These are phyloP conservation scores for Bambusicola thoracicus DNA, from an alignment of 2,113 vertebrate species.

Conservation along the genomic window DNA sequence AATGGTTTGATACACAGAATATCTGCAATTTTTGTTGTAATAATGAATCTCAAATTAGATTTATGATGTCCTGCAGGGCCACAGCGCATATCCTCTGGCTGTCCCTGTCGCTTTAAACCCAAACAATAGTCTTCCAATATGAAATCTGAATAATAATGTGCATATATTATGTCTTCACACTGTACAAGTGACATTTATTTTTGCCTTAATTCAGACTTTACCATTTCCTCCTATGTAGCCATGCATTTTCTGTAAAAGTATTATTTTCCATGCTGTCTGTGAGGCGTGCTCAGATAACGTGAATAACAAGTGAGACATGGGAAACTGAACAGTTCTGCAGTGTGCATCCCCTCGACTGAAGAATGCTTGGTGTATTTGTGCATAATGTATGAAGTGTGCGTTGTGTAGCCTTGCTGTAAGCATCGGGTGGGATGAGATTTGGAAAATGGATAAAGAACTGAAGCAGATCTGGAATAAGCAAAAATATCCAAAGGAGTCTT, in stretches of 20 bases:
- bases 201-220: neutral
- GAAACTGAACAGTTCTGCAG: neutral
- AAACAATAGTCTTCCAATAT: neutral
- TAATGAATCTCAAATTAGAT: neutral
- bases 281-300: neutral
- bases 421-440: neutral
- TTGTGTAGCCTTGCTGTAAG: neutral
- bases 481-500: neutral
- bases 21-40: neutral
- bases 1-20: neutral
- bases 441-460: neutral
- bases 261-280: neutral
- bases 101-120: neutral
- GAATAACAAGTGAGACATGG: neutral
- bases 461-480: neutral
- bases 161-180: neutral
- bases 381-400: fast-evolving
- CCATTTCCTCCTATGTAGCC: neutral
- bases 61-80: neutral
- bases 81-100: neutral
- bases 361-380: neutral
- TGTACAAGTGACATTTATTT: neutral
- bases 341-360: neutral
- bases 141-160: neutral
- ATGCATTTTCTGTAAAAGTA: neutral